Base-by-base conservation (phyloP, 35 echinoderm and acorn worm genomes). In the Acanthaster planci region DNA sequence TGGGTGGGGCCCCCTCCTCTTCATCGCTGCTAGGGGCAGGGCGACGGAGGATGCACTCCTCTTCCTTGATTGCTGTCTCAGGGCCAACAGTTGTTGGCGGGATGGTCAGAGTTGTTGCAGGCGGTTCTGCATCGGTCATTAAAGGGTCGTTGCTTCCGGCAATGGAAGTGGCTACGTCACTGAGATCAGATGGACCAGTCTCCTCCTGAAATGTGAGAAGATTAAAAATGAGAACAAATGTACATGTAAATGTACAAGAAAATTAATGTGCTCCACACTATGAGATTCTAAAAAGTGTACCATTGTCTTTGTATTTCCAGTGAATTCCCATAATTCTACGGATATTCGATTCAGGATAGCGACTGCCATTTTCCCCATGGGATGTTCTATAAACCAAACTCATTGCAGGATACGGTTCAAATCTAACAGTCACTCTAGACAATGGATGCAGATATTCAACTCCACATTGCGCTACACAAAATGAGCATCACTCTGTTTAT, bases 141-240 rank as follows among this genome's bases (percentile, higher is more conserved):
- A 72, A 72, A 34, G 64, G 64, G 23, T 72, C 15, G 64, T 72
- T 72, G 64, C 64, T 72, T 72, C 34, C 64, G 22, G 64, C 64
- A 26, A 72, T 72, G 64, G 34, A 72, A 72, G 64, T 72, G 30
- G 64, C 64, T 26, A 72, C 18, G 8, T 72, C 64, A 72, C 30
- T 72, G 64, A 72, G 34, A 72, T 72, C 64, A 72, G 64, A 26
- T 21, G 64, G 64, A 72, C 64, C 64, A 72, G 64, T 34, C 64
- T 72, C 64, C 64, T 72, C 64, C 64, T 72, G 23, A 31, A 72
- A 47, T 6, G 23, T 36, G 14, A 7, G 10, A 72, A 72, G 30
- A 72, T 10, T 27, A 72, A 72, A 21, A 26, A 72, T 14, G 16
- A 59, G 7, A 23, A 72, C 34, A 72, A 34, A 72, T 8, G 12